Percentiles rank a stretch among this genome's conserved stretches.
Conservation (phyloP, 2,113 vertebrate species). For the Acanthisitta chloris region DNA sequence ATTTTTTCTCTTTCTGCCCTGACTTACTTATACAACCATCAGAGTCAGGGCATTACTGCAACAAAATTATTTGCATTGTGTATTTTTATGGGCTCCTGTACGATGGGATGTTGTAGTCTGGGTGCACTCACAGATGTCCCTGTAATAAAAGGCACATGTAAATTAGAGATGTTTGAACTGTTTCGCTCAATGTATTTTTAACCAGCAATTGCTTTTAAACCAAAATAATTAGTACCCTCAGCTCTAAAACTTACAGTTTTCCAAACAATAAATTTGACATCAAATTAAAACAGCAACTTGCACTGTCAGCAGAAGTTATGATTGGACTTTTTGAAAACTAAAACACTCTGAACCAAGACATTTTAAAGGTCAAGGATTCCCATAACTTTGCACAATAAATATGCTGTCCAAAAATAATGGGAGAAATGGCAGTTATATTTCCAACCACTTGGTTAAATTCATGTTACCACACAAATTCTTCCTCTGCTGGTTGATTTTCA, state of each 20-base stretch:
- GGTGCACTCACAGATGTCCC: not conserved
- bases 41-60: not conserved
- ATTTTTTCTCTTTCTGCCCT: not conserved
- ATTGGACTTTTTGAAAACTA: not conserved
- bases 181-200: not conserved
- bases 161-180: not conserved
- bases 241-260: not conserved
- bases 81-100: not conserved
- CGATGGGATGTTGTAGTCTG: not conserved
- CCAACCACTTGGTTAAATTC: not conserved
- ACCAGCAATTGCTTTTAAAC: not conserved
- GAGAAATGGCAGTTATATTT: not conserved
- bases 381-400: not conserved
- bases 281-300: not conserved
- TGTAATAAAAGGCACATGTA: not conserved
- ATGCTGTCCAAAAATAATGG: not conserved
- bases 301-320: not conserved
- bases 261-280: not conserved
- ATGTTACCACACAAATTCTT: not conserved
- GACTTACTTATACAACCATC: not conserved
- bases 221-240: not conserved
- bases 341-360: not conserved
- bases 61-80: not conserved
- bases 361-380: not conserved
- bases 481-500: slow-evolving; percentile 23